These are phyloP conservation scores for Gibbula magus DNA, from an alignment of 2,888 invertebrate species.

Conservation along the genomic window DNA sequence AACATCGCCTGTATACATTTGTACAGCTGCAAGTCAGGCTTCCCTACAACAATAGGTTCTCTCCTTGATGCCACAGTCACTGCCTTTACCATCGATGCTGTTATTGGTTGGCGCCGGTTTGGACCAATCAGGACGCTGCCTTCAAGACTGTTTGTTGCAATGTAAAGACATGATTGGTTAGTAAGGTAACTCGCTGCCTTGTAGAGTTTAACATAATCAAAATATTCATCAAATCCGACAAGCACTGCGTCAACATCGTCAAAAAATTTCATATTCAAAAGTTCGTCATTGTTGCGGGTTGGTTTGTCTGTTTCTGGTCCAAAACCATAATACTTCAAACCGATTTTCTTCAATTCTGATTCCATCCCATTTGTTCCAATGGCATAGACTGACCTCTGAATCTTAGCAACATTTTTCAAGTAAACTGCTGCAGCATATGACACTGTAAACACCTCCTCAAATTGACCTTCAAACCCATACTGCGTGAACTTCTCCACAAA, in stretches of 20 bases:
- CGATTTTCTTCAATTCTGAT: conserved; percentile 87
- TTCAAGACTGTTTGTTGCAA: conserved; percentile 85
- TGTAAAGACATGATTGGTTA: conserved; percentile 86
- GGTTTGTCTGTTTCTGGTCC: conserved; percentile 77
- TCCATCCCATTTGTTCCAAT: conserved; percentile 88
- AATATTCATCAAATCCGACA: conserved; percentile 94
- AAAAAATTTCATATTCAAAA: conserved; percentile 49
- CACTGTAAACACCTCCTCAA: conserved; percentile 87
- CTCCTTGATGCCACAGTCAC: conserved; percentile 50
- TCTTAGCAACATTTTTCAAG: conserved; percentile 82
- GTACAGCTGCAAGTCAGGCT: conserved; percentile 56
- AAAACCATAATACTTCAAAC: conserved; percentile 83
- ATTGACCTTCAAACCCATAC: conserved; percentile 55
- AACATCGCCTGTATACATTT: conserved; percentile 52
- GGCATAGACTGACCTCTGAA: conserved; percentile 87
- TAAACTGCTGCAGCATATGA: conserved; percentile 87
- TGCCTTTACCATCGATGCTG: conserved; percentile 57
- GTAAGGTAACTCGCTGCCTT: conserved; percentile 92
- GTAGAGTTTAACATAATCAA: conserved; percentile 92
- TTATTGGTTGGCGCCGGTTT: conserved; percentile 55
- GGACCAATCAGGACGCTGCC: conserved; percentile 41
- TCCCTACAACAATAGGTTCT: conserved; percentile 60
- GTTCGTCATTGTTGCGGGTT: conserved; percentile 43
- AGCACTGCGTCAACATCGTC: conserved; percentile 87
- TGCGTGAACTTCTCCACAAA: conserved; percentile 53